Percentiles rank a stretch among this genome's conserved stretches.
Conservation (phyloP, 2,113 vertebrate species). For the Dolichotis patagonum region DNA sequence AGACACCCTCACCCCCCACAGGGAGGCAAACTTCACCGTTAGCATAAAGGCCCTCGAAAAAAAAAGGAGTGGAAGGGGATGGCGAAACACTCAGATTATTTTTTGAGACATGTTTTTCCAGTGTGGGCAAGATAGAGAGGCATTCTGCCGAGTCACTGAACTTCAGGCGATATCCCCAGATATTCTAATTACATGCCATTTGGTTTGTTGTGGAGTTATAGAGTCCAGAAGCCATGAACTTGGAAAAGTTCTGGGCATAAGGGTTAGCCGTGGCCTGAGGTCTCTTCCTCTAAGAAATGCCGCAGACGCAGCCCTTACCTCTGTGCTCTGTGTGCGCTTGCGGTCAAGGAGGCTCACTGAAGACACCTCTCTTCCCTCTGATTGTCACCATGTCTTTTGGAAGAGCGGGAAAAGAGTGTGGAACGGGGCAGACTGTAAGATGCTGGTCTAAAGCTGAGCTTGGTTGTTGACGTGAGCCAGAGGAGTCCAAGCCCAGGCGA, state of each 20-base stretch:
- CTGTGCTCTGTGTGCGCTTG: background rate
- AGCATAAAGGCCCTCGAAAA: background rate
- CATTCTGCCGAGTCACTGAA: constrained; percentile 2
- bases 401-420: background rate
- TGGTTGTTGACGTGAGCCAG: background rate
- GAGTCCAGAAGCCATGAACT: background rate
- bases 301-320: background rate
- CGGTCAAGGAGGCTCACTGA: background rate
- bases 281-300: background rate
- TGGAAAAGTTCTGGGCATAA: background rate
- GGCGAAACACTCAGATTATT: background rate
- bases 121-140: background rate
- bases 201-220: background rate
- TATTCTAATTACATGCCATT: background rate
- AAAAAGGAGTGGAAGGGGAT: background rate
- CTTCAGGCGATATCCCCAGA: background rate
- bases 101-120: constrained; percentile 5
- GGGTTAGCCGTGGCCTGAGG: background rate
- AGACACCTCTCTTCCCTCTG: background rate
- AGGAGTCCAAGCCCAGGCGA: background rate
- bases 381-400: background rate
- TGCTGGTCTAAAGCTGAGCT: background rate
- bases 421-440: background rate
- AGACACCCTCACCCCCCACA: fast-evolving
- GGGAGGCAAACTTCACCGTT: background rate